These are phyloP conservation scores for Patiria pectinifera DNA, from an alignment of 53 echinoderm and acorn worm species.

Conservation along the genomic window DNA sequence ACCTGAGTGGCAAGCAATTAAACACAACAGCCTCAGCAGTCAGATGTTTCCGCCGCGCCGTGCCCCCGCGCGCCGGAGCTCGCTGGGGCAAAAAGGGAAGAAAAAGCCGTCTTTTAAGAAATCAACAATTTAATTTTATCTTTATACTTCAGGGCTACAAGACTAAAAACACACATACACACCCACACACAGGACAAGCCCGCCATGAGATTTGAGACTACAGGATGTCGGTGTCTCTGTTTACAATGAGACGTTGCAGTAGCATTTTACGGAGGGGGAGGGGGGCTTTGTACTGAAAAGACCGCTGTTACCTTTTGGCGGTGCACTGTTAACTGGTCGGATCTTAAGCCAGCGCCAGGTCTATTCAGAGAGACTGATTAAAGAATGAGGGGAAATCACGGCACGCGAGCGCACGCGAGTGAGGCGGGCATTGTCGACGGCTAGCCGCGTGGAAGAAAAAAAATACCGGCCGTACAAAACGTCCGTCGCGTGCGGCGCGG, in stretches of 20 bases:
- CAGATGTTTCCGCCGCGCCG: slow-evolving; percentile 50
- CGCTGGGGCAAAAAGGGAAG: neutral
- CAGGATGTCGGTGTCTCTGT: slow-evolving; percentile 31
- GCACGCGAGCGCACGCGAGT: slow-evolving; percentile 34
- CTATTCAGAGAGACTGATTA: slow-evolving; percentile 34
- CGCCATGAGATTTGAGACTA: slow-evolving; percentile 38
- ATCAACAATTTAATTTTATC: slow-evolving; percentile 32
- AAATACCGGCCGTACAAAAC: slow-evolving; percentile 6
- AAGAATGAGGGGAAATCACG: slow-evolving; percentile 28
- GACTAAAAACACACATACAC: neutral
- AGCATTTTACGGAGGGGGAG: slow-evolving; percentile 9
- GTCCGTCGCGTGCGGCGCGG: slow-evolving; percentile 36
- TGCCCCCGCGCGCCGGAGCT: neutral
- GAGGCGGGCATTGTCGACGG: slow-evolving; percentile 1
- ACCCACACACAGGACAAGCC: neutral
- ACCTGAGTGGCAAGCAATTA: slow-evolving; percentile 50
- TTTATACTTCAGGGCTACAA: slow-evolving; percentile 10
- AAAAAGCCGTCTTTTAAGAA: slow-evolving; percentile 20
- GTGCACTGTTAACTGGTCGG: slow-evolving; percentile 13
- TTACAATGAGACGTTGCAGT: slow-evolving; percentile 35
- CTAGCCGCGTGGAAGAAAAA: slow-evolving; percentile 27
- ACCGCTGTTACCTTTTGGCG: slow-evolving; percentile 32
- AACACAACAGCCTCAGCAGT: slow-evolving; percentile 43
- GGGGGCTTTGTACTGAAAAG: slow-evolving; percentile 16
- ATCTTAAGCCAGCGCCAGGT: neutral